Evolutionary conservation across 1,140 invertebrate genomes (phyloP), one percentile per base, ranked within the genome.

Genomic region (Aporrectodea caliginosa): DNA sequence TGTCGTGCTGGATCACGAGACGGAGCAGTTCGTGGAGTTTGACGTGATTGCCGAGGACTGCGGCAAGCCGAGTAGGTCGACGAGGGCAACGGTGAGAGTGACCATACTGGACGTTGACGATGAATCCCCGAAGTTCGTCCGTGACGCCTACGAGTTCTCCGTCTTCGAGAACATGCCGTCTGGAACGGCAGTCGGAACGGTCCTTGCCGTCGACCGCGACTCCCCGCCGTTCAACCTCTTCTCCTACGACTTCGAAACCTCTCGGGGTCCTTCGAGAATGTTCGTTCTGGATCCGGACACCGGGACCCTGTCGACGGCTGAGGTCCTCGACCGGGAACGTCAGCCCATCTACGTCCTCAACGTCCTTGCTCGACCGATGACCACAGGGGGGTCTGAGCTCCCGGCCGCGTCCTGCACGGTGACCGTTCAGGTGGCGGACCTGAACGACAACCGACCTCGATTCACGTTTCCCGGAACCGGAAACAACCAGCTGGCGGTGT

Each of bases 371-470:
- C 43, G 43, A 22, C 43, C 43, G 6, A 58, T 58, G 6, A 22
- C 6, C 22, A 6, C 43, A 6, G 43, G 43, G 22, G 22, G 6
- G 22, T 22, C 6, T 6, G 6, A 58, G 43, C 22, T 22, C 6
- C 6, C 43, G 43, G 43, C 22, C 43, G 43, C 6, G 6, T 58
- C 43, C 43, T 58, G 43, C 43, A 79, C 32, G 30, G 81, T 88
- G 34, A 81, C 82, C 33, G 80, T 88, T 1, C 80, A 83, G 1
- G 73, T 88, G 1, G 79, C 84, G 0, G 96, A 98, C 86, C 94
- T 93, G 6, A 98, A 98, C 87, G 97, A 98, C 90, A 98, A 98
- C 87, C 92, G 94, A 1, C 96, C 96, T 0, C 89, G 91, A 12
- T 58, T 58, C 43, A 58, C 43, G 43, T 58, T 58, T 58, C 43